phyloP scores from a whole-genome alignment of 2,113 vertebrate genomes.

The Macroglossus sobrinus region DNA sequence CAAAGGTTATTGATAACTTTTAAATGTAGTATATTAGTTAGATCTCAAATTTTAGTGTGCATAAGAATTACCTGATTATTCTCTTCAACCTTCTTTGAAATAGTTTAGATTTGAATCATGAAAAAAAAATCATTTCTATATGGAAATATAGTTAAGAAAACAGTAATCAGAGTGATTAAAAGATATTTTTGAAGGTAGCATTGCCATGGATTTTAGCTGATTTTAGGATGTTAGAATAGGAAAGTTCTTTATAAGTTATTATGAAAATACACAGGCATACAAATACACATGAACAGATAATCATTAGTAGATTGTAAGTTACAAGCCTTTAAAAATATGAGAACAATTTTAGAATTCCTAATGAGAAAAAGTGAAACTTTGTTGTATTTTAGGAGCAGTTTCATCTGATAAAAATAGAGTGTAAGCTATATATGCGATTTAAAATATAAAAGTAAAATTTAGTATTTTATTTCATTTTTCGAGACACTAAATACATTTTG shows the following conservation, averaged over 20 bases:
- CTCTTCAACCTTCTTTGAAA: neutral
- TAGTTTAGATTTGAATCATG: neutral
- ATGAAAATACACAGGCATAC: neutral
- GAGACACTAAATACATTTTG: neutral
- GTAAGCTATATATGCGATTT: neutral
- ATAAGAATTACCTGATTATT: neutral
- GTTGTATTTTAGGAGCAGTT: neutral
- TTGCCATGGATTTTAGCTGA: neutral
- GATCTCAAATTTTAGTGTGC: neutral
- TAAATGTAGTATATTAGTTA: neutral
- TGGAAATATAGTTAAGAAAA: conserved; percentile 4
- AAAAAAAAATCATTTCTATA: neutral
- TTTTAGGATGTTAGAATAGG: neutral
- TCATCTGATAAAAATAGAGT: neutral
- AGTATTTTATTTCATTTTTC: neutral
- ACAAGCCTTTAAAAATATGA: neutral
- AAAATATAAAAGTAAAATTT: neutral
- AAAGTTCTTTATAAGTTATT: neutral
- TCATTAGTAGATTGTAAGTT: neutral
- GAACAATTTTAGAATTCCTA: neutral
- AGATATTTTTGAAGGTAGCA: neutral
- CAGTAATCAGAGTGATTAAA: neutral
- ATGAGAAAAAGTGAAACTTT: neutral
- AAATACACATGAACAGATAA: neutral
- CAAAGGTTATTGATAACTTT: neutral